Evolutionary conservation across 2,888 invertebrate species (phyloP).

Genomic region (Bellardia pandia): DNA sequence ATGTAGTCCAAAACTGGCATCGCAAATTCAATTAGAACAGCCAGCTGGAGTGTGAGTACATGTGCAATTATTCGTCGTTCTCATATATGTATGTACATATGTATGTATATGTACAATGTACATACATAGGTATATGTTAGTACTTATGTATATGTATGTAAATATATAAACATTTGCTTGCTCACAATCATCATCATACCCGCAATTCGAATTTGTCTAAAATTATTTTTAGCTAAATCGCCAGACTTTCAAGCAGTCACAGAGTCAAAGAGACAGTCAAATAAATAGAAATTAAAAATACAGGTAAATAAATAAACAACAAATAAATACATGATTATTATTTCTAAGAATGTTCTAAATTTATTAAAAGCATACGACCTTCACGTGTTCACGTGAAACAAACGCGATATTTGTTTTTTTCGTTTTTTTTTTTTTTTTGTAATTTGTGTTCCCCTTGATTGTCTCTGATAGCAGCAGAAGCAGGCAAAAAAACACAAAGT

Average conservation of each 20-base stretch:
- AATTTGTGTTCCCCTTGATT: neutral
- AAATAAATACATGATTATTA: slow-evolving; percentile 37
- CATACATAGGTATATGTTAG: too few relatives aligned
- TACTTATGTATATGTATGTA: neutral
- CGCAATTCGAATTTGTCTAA: slow-evolving; percentile 3
- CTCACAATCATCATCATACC: neutral
- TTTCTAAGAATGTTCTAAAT: slow-evolving; percentile 49
- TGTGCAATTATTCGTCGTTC: slow-evolving; percentile 6
- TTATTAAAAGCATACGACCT: slow-evolving; percentile 65
- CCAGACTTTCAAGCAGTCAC: neutral
- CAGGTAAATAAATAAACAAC: neutral
- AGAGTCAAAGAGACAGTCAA: neutral
- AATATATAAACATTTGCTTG: neutral
- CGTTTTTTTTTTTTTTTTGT: neutral
- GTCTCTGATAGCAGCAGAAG: neutral
- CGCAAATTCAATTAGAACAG: slow-evolving; percentile 1
- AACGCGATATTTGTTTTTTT: slow-evolving; percentile 47
- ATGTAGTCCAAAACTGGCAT: slow-evolving; percentile 1
- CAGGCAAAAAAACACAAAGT: slow-evolving; percentile 3
- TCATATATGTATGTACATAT: too few relatives aligned
- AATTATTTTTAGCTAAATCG: neutral
- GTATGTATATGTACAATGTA: too few relatives aligned
- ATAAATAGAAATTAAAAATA: slow-evolving; percentile 14
- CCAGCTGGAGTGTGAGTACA: slow-evolving; percentile 1
- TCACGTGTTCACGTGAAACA: slow-evolving; percentile 70